Conservation (phyloP, 53 echinoderm and acorn worm genomes). For the Henricia sp. region DNA sequence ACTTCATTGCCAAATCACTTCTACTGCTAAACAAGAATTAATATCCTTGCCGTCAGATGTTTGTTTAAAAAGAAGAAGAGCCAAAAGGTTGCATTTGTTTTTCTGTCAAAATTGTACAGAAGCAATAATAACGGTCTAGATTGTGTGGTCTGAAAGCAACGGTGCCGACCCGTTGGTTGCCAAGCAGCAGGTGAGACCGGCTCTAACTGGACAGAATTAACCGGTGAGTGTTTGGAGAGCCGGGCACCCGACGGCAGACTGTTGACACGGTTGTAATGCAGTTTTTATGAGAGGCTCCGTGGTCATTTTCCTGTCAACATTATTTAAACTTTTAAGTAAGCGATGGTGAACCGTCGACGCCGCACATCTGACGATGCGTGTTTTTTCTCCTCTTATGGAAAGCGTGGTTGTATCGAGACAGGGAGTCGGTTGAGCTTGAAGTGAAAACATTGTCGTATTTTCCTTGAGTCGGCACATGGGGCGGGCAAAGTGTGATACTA, state of each 20-base stretch:
- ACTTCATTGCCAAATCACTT: too few species aligned
- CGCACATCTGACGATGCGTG: neutral
- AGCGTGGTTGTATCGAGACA: neutral
- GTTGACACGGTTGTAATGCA: constrained; percentile 62
- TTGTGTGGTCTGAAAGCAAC: neutral
- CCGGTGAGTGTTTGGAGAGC: constrained; percentile 36
- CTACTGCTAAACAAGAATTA: too few species aligned
- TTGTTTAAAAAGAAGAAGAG: too few species aligned
- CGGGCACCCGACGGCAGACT: constrained; percentile 20
- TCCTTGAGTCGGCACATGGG: constrained; percentile 11
- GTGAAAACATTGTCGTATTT: constrained; percentile 31
- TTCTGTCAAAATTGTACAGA: neutral
- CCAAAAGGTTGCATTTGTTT: too few species aligned
- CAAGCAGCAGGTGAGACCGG: constrained; percentile 27
- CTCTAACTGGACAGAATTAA: constrained; percentile 26
- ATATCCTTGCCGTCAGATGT: too few species aligned
- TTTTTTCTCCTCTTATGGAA: neutral
- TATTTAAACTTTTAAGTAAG: constrained; percentile 46
- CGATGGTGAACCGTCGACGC: constrained; percentile 27
- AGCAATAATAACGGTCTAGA: constrained; percentile 15
- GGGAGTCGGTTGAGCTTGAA: neutral
- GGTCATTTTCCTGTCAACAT: constrained; percentile 60
- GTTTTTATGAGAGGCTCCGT: constrained; percentile 57
- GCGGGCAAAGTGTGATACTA: neutral
- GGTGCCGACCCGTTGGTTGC: constrained; percentile 10